Percentiles rank a stretch among this genome's conserved stretches.
Evolutionary conservation across 2,113 vertebrate genomes (phyloP).

Genomic region (Notothenia rossii): DNA sequence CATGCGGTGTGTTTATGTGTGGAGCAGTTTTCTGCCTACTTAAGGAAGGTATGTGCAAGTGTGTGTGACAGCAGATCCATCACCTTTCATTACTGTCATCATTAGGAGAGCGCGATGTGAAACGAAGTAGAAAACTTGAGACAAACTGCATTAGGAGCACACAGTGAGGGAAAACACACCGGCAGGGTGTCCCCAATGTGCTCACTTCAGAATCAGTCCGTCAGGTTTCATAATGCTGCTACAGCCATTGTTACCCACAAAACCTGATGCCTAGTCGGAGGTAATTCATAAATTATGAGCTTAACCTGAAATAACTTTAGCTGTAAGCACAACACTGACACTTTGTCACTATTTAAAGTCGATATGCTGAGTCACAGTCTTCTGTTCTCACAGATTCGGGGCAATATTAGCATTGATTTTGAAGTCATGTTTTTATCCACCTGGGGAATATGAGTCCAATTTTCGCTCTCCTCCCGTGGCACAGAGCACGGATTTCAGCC

Average conservation of each 20-base stretch:
- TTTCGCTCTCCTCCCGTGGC: no score
- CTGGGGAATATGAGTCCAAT: neutral
- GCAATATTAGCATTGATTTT: neutral
- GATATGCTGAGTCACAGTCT: neutral
- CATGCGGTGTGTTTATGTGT: conserved; percentile 4
- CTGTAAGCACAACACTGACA: neutral
- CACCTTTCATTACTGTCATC: conserved; percentile 61
- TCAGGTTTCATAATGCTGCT: neutral
- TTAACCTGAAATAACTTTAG: neutral
- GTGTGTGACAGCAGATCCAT: conserved; percentile 56
- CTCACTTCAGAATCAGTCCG: neutral
- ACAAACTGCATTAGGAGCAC: conserved; percentile 24
- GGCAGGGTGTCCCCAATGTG: neutral
- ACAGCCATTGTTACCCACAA: neutral
- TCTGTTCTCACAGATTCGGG: neutral
- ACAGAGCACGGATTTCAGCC: neutral
- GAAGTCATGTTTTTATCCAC: neutral
- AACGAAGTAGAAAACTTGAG: conserved; percentile 13
- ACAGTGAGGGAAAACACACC: neutral
- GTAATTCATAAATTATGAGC: neutral
- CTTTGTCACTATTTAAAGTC: neutral
- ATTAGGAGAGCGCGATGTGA: conserved; percentile 44
- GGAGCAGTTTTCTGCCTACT: conserved; percentile 24
- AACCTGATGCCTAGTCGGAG: neutral
- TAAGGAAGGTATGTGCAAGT: conserved; percentile 25